A percentile compares a stretch with the other conserved stretches of the same genome.
Conservation (phyloP, 1,140 invertebrate species). For the Trichogramma pretiosum region DNA sequence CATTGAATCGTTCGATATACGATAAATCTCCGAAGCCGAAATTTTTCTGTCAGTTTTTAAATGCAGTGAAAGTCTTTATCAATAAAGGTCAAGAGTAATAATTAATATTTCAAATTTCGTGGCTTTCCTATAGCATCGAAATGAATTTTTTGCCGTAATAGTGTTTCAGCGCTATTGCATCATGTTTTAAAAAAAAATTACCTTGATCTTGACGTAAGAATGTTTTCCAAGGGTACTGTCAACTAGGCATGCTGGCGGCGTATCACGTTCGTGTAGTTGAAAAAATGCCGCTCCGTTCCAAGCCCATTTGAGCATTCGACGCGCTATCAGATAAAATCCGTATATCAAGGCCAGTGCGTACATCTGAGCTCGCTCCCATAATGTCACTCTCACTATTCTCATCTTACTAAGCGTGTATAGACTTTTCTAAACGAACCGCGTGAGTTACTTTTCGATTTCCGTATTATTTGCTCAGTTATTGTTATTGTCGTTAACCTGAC, state of each 20-base stretch:
- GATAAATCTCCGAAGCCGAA: too few species aligned
- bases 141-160: background rate
- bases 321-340: slow-evolving; percentile 46
- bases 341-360: slow-evolving; percentile 45
- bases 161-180: background rate
- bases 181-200: too few species aligned
- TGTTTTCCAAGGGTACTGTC: slow-evolving; percentile 53
- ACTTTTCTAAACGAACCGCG: background rate
- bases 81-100: too few species aligned
- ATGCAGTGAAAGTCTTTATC: too few species aligned
- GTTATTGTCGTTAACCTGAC: too few species aligned
- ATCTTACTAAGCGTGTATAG: too few species aligned
- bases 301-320: slow-evolving; percentile 43
- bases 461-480: too few species aligned
- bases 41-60: too few species aligned
- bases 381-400: slow-evolving; percentile 43
- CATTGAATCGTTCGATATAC: slow-evolving; percentile 9
- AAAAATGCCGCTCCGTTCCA: slow-evolving; percentile 47
- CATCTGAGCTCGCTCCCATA: slow-evolving; percentile 42
- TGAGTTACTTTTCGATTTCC: background rate
- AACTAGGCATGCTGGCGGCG: slow-evolving; percentile 52
- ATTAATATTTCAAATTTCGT: too few species aligned
- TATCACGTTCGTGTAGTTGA: slow-evolving; percentile 43
- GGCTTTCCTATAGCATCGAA: too few species aligned
- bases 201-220: slow-evolving; percentile 58